Conservation (phyloP, 2,113 vertebrate species). For the Quiscalus mexicanus region DNA sequence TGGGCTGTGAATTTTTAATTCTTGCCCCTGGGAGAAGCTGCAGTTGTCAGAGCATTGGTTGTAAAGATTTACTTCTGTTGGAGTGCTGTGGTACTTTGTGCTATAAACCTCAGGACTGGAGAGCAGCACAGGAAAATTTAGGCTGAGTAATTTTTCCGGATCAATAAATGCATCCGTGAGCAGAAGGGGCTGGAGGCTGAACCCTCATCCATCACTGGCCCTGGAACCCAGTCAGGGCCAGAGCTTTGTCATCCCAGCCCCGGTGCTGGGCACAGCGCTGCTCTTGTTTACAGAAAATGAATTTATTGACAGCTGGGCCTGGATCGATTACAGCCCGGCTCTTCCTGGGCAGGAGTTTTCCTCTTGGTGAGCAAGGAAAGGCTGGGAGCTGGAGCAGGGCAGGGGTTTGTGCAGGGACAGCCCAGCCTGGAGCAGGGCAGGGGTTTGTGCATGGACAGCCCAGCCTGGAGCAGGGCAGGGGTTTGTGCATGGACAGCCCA, state of each 20-base stretch:
- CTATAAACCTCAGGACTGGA: neutral
- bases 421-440: too few species aligned
- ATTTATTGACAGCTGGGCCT: neutral
- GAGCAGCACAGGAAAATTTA: neutral
- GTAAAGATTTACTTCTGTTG: slow-evolving; percentile 37
- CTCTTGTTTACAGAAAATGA: neutral
- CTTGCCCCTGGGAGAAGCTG: slow-evolving; percentile 10
- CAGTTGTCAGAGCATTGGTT: slow-evolving; percentile 14
- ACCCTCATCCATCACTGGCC: neutral
- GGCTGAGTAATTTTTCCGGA: neutral
- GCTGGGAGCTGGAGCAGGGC: neutral
- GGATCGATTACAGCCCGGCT: neutral
- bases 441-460: too few species aligned
- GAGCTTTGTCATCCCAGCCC: neutral
- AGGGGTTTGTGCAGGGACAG: too few species aligned
- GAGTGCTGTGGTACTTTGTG: neutral
- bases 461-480: too few species aligned
- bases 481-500: too few species aligned
- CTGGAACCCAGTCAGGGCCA: neutral
- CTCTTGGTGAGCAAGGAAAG: neutral
- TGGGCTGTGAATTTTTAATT: slow-evolving; percentile 51
- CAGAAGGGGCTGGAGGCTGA: neutral
- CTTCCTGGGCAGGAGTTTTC: neutral
- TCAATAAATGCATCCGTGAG: neutral
- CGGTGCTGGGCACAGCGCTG: neutral